Conservation (phyloP, 37 sponge, comb jelly and placozoan genomes). For the Axinella damicornis region DNA sequence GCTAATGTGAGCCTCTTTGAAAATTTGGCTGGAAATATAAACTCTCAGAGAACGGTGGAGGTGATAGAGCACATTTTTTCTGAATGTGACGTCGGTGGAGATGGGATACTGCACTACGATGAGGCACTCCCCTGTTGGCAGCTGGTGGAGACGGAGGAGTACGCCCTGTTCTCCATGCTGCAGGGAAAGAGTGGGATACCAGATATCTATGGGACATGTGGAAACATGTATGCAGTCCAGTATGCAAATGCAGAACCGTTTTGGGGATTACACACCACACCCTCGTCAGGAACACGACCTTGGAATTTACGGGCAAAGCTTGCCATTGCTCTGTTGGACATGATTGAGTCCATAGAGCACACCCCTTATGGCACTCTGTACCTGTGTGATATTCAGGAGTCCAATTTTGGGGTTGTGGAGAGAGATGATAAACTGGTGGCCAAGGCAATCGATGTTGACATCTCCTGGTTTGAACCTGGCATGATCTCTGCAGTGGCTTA, state of each 20-base stretch:
- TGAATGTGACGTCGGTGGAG: slow-evolving; percentile 60
- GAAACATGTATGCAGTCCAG: slow-evolving; percentile 63
- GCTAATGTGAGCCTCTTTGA: slow-evolving; percentile 17
- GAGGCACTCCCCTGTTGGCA: slow-evolving; percentile 59
- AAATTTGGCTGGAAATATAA: slow-evolving; percentile 2
- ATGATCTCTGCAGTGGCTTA: neutral
- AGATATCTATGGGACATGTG: slow-evolving; percentile 65
- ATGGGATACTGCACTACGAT: slow-evolving; percentile 40
- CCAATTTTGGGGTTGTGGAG: slow-evolving; percentile 67
- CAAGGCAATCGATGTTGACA: slow-evolving; percentile 70
- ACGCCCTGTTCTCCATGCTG: slow-evolving; percentile 44
- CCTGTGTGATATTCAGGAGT: slow-evolving; percentile 74
- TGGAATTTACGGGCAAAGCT: slow-evolving; percentile 54
- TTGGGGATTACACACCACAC: neutral
- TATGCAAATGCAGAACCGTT: slow-evolving; percentile 30
- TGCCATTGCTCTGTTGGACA: slow-evolving; percentile 62
- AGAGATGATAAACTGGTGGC: slow-evolving; percentile 22
- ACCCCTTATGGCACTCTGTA: slow-evolving; percentile 66
- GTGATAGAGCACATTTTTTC: slow-evolving; percentile 27
- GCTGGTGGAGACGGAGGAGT: slow-evolving; percentile 58
- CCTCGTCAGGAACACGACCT: slow-evolving; percentile 15
- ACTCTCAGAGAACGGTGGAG: neutral
- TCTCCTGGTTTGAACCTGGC: slow-evolving; percentile 40
- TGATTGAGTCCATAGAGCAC: slow-evolving; percentile 53
- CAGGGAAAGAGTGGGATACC: slow-evolving; percentile 33